phyloP scores from a whole-genome alignment of 2,113 vertebrate genomes.

The Xenus cinereus region DNA sequence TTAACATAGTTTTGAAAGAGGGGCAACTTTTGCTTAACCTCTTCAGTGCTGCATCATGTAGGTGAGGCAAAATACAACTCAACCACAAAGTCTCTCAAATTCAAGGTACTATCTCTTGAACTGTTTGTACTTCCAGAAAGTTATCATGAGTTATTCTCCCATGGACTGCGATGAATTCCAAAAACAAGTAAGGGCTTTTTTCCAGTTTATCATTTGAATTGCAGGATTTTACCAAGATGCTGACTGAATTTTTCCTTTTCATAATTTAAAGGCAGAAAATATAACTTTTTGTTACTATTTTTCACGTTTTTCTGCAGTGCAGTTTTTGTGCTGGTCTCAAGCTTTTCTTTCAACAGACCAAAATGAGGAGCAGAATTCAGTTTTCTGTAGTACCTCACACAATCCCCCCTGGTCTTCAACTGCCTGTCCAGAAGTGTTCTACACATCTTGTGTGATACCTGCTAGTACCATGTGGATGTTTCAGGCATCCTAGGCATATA shows the following conservation, averaged over 20 bases:
- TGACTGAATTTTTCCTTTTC: not conserved
- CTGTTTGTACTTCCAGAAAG: not conserved
- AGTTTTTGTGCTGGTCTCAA: not conserved
- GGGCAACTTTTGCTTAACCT: conserved; percentile 60
- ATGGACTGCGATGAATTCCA: not conserved
- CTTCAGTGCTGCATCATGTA: not conserved
- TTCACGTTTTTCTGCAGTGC: not conserved
- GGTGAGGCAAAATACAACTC: not conserved
- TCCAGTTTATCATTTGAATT: not conserved
- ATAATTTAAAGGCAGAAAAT: not conserved
- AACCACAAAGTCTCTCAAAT: not conserved
- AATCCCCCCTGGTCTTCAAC: not conserved
- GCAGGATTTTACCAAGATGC: not conserved
- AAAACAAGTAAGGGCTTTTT: not conserved
- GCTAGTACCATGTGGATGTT: not conserved
- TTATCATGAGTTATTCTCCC: not conserved
- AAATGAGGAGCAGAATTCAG: not conserved
- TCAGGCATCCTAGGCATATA: not conserved
- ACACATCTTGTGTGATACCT: not conserved
- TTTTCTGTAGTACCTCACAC: not conserved
- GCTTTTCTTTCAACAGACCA: not conserved
- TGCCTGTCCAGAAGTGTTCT: not conserved
- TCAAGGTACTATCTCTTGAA: not conserved
- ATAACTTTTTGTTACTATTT: not conserved
- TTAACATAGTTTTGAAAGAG: conserved; percentile 66